A percentile compares a stretch with the other conserved stretches of the same genome.
These are phyloP conservation scores for Galeruca laticollis DNA, from an alignment of 2,888 invertebrate genomes.

Conservation along the genomic window DNA sequence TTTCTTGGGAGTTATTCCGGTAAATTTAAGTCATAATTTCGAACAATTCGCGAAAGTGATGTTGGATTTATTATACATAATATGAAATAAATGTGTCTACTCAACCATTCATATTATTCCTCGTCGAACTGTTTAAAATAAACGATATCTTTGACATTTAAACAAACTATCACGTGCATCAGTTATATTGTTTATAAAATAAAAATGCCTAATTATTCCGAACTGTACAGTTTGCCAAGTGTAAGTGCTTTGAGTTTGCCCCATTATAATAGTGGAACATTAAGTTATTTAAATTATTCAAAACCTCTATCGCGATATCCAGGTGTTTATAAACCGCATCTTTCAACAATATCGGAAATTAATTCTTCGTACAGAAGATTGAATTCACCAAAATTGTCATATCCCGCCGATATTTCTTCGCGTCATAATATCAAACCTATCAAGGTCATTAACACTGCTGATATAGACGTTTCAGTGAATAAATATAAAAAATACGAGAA, in stretches of 20 bases:
- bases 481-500: slow-evolving; percentile 68
- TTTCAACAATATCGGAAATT: slow-evolving; percentile 79
- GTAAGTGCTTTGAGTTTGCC: slow-evolving; percentile 23
- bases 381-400: slow-evolving; percentile 70
- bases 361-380: slow-evolving; percentile 68
- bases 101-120: neutral
- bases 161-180: slow-evolving; percentile 18
- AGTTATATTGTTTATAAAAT: slow-evolving; percentile 8
- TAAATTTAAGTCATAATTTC: slow-evolving; percentile 21
- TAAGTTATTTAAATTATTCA: slow-evolving; percentile 45
- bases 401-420: slow-evolving; percentile 66
- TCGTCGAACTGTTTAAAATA: neutral
- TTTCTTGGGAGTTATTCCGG: slow-evolving; percentile 24
- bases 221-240: slow-evolving; percentile 29
- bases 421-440: slow-evolving; percentile 72
- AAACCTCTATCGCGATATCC: slow-evolving; percentile 58
- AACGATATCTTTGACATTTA: slow-evolving; percentile 23
- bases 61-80: neutral
- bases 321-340: slow-evolving; percentile 76
- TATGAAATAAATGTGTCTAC: neutral
- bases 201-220: slow-evolving; percentile 30
- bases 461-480: slow-evolving; percentile 85
- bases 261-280: slow-evolving; percentile 15
- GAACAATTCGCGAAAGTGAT: slow-evolving; percentile 6
- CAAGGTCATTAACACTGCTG: slow-evolving; percentile 85